Evolutionary conservation across 2,113 vertebrate species (phyloP).

Genomic region (Phaetusa simplex): DNA sequence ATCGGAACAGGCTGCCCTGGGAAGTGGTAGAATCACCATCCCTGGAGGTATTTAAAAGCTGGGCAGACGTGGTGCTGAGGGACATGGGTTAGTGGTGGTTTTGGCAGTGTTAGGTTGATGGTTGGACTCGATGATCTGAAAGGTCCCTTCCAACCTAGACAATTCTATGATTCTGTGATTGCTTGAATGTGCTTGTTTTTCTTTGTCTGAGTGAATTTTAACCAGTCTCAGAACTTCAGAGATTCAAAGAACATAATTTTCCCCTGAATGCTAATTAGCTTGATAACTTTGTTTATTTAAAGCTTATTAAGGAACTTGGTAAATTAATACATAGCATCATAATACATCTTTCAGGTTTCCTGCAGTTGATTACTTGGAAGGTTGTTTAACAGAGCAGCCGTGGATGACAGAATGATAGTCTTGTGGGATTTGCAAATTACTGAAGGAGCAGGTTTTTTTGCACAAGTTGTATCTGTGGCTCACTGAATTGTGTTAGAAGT

Average conservation of each 20-base stretch:
- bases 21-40: neutral
- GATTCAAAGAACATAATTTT: neutral
- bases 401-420: neutral
- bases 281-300: constrained; percentile 40
- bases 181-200: neutral
- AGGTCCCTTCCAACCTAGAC: neutral
- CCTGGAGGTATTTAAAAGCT: neutral
- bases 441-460: constrained; percentile 17
- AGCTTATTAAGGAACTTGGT: constrained; percentile 11
- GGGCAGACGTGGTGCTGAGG: neutral
- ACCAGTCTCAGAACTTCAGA: neutral
- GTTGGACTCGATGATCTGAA: neutral
- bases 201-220: neutral
- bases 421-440: constrained; percentile 16
- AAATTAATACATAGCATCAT: constrained; percentile 11
- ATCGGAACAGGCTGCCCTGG: neutral
- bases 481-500: constrained; percentile 26
- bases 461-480: constrained; percentile 16
- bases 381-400: neutral
- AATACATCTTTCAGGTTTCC: neutral
- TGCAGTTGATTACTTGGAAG: neutral
- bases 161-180: neutral
- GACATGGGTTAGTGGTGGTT: neutral
- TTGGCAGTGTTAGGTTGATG: neutral
- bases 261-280: neutral